Evolutionary conservation across 1,140 invertebrate genomes (phyloP).

Genomic region (Xylocopa sonorina): DNA sequence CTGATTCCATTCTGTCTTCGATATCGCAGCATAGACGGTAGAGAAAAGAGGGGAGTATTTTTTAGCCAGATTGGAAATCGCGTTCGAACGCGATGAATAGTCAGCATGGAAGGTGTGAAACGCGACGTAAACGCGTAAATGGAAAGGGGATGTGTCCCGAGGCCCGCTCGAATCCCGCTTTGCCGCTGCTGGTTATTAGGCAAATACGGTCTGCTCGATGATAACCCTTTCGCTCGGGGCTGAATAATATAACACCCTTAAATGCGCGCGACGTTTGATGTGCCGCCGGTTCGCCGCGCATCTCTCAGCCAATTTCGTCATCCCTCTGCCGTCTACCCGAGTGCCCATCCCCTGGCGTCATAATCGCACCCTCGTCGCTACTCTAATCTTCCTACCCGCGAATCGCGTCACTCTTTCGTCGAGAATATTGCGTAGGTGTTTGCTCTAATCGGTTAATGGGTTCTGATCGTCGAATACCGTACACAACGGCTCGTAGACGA

Average conservation of each 20-base stretch:
- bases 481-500: not conserved
- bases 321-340: constrained; percentile 8
- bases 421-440: not conserved
- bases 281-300: constrained; percentile 71
- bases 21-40: too few species aligned
- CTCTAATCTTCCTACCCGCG: constrained; percentile 33
- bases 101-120: not conserved
- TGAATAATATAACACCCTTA: constrained; percentile 74
- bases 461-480: not conserved
- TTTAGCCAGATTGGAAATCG: not conserved
- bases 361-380: constrained; percentile 59
- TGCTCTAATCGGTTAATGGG: constrained; percentile 23
- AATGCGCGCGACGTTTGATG: constrained; percentile 74
- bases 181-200: constrained; percentile 74
- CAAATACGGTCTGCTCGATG: constrained; percentile 70
- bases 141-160: constrained; percentile 60
- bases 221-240: constrained; percentile 73
- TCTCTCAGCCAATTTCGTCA: constrained; percentile 68
- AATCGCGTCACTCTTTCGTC: constrained; percentile 38
- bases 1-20: too few species aligned
- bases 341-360: constrained; percentile 50
- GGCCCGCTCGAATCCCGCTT: constrained; percentile 63
- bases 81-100: too few species aligned
- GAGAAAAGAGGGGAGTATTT: too few species aligned
- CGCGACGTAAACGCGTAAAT: constrained; percentile 47